Evolutionary conservation across 1,140 invertebrate genomes (phyloP), one percentile per base, ranked within the genome.

Genomic region (Steinernema feltiae): DNA sequence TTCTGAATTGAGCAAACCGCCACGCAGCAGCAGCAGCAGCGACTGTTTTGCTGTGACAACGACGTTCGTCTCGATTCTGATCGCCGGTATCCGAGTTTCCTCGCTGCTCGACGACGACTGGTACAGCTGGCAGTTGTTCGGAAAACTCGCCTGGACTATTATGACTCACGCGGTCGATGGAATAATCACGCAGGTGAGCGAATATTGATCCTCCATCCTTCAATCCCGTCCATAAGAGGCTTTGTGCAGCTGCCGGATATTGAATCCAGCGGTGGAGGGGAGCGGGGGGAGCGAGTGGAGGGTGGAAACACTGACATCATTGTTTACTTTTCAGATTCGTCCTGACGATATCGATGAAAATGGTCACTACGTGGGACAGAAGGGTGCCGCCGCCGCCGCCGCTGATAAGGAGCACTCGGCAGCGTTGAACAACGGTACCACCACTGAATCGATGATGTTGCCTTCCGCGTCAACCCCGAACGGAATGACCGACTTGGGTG

Each of bases 311-410:
- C 35, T 41, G 7, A 41, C 18, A 41, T 18, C 35, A n/a, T n/a
- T 63, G 24, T 63, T 63, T 63, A 27, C 53, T 3, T 63, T 63
- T 63, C 53, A 63, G 53, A 63, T 63, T 63, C 53, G 53, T 15
- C 53, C 53, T 63, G 53, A 63, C 53, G 53, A 63, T 63, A 63
- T 63, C 53, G 53, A 63, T 63, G 53, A 63, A 63, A 63, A 63
- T 27, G 53, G 53, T 27, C 53, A 63, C 2, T 63, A 63, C 53
- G 53, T 63, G 12, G 24, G 53, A 63, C 53, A 63, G 24, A 15
- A 63, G 24, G n/a, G n/a, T n/a, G n/a, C n/a, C n/a, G n/a, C n/a
- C n/a, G 7, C 41, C 41, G n/a, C 7, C 7, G n/a, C 7, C n/a
- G 24, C 53, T 63, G 53, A 63, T 63, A 63, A 63, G 53, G 24